Evolutionary conservation across 2,113 vertebrate genomes (phyloP).

Genomic region (Bubo scandiacus): DNA sequence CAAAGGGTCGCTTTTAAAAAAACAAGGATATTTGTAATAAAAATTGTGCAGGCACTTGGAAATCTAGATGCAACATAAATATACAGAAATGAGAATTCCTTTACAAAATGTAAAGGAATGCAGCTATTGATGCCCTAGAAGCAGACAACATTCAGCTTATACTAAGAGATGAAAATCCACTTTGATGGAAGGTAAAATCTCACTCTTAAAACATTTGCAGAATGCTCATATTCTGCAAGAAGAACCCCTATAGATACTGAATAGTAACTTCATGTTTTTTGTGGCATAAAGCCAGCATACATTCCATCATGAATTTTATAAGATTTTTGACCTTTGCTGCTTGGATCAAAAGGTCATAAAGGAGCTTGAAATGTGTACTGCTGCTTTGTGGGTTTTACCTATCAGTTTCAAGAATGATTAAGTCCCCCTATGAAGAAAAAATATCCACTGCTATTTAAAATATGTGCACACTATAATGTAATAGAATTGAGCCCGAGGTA

Average conservation of each 20-base stretch:
- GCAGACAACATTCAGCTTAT: not conserved
- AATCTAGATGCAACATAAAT: not conserved
- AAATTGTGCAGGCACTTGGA: not conserved
- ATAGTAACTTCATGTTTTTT: not conserved
- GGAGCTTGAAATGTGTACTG: not conserved
- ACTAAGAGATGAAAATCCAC: not conserved
- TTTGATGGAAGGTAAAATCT: not conserved
- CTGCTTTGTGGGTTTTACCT: not conserved
- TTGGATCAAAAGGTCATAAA: not conserved
- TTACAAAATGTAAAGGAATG: not conserved
- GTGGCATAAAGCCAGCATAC: not conserved
- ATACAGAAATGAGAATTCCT: not conserved
- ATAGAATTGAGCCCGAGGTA: conserved; percentile 34
- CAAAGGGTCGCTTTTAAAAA: not conserved
- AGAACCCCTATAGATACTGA: not conserved
- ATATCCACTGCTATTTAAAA: not conserved
- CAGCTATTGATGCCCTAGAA: not conserved
- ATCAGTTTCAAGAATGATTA: conserved; percentile 1
- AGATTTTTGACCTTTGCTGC: not conserved
- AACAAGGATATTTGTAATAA: not conserved
- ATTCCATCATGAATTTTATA: not conserved
- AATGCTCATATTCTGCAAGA: not conserved
- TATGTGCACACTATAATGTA: not conserved
- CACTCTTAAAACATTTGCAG: not conserved
- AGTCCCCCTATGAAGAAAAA: not conserved